Percentiles rank a stretch among this genome's conserved stretches.
These are phyloP conservation scores for Papilio elwesi DNA, from an alignment of 2,888 invertebrate species.

Conservation along the genomic window DNA sequence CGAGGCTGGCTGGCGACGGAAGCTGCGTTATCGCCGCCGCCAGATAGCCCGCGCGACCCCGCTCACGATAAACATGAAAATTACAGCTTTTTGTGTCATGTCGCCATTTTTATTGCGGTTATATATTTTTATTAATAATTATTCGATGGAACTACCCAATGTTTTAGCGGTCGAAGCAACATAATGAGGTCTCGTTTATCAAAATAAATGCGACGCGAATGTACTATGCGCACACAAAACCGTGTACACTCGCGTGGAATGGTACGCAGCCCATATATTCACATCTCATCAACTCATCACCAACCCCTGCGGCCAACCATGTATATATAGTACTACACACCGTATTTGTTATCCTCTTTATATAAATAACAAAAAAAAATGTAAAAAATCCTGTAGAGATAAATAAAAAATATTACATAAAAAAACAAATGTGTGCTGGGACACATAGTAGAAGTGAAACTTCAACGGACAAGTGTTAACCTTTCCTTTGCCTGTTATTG, in stretches of 20 bases:
- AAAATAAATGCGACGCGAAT: not conserved
- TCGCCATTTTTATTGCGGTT: slow-evolving; percentile 43
- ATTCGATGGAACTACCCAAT: not conserved
- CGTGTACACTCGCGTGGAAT: not conserved
- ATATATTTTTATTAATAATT: not conserved
- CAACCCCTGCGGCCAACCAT: no score
- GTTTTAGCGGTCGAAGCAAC: not conserved
- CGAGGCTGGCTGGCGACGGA: slow-evolving; percentile 57
- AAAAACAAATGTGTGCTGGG: no score
- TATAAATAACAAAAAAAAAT: no score
- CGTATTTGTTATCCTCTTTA: no score
- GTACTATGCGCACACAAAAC: not conserved
- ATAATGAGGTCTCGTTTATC: not conserved
- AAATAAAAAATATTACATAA: no score
- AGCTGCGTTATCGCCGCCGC: slow-evolving; percentile 64
- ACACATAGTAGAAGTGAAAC: no score
- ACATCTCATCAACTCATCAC: no score
- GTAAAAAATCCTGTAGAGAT: no score
- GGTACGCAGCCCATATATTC: no score
- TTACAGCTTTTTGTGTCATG: slow-evolving; percentile 52
- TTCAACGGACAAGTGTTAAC: no score
- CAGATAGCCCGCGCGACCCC: slow-evolving; percentile 52
- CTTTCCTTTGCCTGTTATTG: no score
- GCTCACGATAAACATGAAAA: slow-evolving; percentile 60
- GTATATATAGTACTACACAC: no score